Conservation (phyloP, 92 coral and sea anemone genomes). For the Diadumene lineata region DNA sequence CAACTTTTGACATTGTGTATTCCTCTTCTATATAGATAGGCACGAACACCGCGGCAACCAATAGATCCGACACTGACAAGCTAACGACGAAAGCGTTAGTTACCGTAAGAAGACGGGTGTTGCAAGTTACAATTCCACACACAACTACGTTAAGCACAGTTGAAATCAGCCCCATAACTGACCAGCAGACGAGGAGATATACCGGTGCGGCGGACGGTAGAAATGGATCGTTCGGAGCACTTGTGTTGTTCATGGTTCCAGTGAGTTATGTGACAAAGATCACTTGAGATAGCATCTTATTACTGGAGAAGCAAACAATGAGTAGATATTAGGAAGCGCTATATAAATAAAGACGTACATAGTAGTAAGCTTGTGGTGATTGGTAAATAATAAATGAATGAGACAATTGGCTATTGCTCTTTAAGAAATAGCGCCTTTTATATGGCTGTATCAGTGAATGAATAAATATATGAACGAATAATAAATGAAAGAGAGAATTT, state of each 20-base stretch:
- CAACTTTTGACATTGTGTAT: slow-evolving; percentile 40
- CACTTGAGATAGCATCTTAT: not conserved
- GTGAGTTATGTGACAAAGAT: not conserved
- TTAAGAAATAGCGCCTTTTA: not conserved
- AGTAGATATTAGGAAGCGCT: not conserved
- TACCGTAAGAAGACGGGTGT: slow-evolving; percentile 62
- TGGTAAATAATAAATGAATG: not conserved
- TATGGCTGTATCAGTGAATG: no score
- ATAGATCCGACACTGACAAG: slow-evolving; percentile 69
- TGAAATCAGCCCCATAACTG: slow-evolving; percentile 61
- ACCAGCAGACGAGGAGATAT: slow-evolving; percentile 68
- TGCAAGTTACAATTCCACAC: slow-evolving; percentile 54
- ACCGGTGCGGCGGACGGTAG: slow-evolving; percentile 19
- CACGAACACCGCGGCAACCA: slow-evolving; percentile 64
- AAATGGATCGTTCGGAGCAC: not conserved
- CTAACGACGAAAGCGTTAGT: slow-evolving; percentile 78
- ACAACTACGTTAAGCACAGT: slow-evolving; percentile 56
- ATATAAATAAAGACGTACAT: not conserved
- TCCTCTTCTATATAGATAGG: slow-evolving; percentile 76
- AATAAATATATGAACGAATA: no score
- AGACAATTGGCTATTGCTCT: not conserved
- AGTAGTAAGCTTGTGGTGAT: not conserved
- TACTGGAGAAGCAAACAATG: not conserved
- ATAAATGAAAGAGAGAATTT: not conserved
- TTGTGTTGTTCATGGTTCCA: slow-evolving; percentile 16